Conservation (phyloP, 2,797 vertebrate genomes). For the Odontamblyopus rebecca region DNA sequence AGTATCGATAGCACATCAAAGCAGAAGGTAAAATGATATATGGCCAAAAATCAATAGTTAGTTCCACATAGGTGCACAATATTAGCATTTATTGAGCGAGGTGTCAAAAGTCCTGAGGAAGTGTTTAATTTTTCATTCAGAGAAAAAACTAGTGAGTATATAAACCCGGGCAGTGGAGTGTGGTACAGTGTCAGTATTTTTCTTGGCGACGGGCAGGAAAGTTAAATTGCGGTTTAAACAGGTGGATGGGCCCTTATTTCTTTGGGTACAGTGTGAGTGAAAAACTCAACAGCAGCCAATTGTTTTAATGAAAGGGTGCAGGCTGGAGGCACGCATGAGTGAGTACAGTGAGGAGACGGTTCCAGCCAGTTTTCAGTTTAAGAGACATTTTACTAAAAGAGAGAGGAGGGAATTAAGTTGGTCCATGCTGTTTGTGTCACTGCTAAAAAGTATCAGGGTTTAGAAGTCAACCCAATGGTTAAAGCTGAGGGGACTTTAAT, state of each 20-base stretch:
- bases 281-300: conserved; percentile 31
- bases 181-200: background rate
- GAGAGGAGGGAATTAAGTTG: conserved; percentile 18
- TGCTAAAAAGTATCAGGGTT: background rate
- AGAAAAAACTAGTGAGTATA: background rate
- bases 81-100: conserved; percentile 6
- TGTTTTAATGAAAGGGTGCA: conserved; percentile 39
- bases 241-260: conserved; percentile 12
- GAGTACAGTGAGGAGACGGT: conserved; percentile 24
- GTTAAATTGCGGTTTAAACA: conserved; percentile 7
- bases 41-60: conserved; percentile 8
- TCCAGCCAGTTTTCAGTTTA: conserved; percentile 27
- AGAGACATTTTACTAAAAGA: conserved; percentile 30
- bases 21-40: conserved; percentile 4
- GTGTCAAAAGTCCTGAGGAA: background rate
- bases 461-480: background rate
- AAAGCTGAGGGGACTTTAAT: background rate
- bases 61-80: background rate
- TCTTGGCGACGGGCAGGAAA: conserved; percentile 2
- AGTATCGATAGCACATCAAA: conserved; percentile 3
- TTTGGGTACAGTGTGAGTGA: background rate
- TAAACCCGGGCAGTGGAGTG: background rate
- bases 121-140: conserved; percentile 11
- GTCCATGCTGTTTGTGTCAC: conserved; percentile 1
- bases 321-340: conserved; percentile 28